Evolutionary conservation across 2,113 vertebrate species (phyloP).

Genomic region (Verasper variegatus): DNA sequence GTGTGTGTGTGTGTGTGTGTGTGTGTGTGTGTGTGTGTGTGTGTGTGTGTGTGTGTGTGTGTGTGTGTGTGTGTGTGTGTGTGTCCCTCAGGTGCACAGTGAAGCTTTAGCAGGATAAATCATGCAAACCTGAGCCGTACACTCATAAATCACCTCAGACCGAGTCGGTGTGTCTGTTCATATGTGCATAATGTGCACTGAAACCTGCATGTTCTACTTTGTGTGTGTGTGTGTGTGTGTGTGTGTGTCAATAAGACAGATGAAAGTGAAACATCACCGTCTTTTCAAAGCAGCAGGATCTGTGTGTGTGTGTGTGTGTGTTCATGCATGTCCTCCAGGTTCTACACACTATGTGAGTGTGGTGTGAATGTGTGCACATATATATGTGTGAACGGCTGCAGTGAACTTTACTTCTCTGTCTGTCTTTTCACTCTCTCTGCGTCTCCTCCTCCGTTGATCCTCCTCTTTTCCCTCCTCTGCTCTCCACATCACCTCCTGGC

Average conservation of each 20-base stretch:
- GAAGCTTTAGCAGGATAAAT: conserved; percentile 72
- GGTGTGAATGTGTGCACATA: neutral
- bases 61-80: neutral
- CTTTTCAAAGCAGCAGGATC: too few species aligned
- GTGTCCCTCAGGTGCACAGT: conserved; percentile 64
- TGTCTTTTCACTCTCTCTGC: neutral
- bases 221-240: neutral
- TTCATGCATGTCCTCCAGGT: neutral
- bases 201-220: neutral
- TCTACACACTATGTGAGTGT: neutral
- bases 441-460: conserved; percentile 5
- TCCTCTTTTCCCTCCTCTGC: conserved; percentile 8
- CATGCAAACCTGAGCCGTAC: conserved; percentile 58
- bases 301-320: neutral
- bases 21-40: neutral
- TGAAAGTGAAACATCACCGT: conserved; percentile 17
- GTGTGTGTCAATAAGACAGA: conserved; percentile 27
- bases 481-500: conserved; percentile 5
- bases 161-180: neutral
- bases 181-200: neutral
- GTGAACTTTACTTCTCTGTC: neutral
- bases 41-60: neutral
- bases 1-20: neutral
- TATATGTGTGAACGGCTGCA: neutral
- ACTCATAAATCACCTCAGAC: conserved; percentile 73